Percentiles rank a stretch among this genome's conserved stretches.
These are phyloP conservation scores for Marisa cornuarietis DNA, from an alignment of 1,140 invertebrate genomes.

Conservation along the genomic window DNA sequence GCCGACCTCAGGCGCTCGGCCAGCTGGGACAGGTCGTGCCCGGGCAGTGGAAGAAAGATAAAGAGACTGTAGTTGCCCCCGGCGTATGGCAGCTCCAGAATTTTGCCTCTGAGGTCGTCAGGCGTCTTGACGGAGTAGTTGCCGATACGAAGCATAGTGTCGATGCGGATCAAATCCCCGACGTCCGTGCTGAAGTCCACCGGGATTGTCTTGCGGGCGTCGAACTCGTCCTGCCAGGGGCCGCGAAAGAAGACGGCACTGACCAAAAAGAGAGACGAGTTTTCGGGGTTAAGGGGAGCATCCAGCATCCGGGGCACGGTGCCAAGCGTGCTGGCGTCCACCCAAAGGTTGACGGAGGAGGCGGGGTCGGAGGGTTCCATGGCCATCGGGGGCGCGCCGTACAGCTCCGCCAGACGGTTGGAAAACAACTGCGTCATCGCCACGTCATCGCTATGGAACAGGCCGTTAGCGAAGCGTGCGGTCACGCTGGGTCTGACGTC, in stretches of 20 bases:
- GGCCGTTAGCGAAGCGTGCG: neutral
- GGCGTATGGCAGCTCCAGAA: slow-evolving; percentile 17
- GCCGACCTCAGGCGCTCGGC: neutral
- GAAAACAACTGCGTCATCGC: slow-evolving; percentile 11
- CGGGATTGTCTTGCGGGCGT: neutral
- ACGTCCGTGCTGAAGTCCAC: slow-evolving; percentile 4
- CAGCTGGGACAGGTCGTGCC: neutral
- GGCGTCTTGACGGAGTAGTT: slow-evolving; percentile 13
- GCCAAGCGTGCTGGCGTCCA: slow-evolving; percentile 9
- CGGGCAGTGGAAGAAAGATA: neutral
- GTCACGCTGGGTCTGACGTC: neutral
- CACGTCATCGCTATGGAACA: slow-evolving; percentile 22
- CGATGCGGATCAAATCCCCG: neutral
- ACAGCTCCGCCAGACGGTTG: slow-evolving; percentile 13
- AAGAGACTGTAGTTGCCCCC: slow-evolving; percentile 10
- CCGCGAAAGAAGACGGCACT: slow-evolving; percentile 10
- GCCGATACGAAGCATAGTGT: neutral
- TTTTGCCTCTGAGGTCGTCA: neutral
- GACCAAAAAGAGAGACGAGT: slow-evolving; percentile 10
- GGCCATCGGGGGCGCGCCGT: slow-evolving; percentile 18
- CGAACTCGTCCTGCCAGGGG: slow-evolving; percentile 7
- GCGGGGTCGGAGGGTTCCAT: neutral
- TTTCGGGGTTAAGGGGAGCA: neutral
- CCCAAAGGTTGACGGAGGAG: slow-evolving; percentile 20
- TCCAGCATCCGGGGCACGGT: slow-evolving; percentile 8